phyloP scores from a whole-genome alignment of 2,797 vertebrate species.

The Heteromormyrus szaboi region DNA sequence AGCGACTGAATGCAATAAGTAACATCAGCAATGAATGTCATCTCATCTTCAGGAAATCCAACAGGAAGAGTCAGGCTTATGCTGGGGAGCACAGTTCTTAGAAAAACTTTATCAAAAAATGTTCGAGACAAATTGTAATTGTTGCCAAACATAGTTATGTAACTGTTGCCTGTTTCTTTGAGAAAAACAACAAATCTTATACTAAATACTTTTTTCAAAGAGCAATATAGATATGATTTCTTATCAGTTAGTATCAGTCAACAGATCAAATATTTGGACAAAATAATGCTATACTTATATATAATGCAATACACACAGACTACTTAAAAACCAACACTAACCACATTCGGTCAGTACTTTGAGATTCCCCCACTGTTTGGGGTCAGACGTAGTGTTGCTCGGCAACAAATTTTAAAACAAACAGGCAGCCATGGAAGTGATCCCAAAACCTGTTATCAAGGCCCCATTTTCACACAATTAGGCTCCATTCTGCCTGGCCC shows the following conservation, averaged over 20 bases:
- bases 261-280: neutral
- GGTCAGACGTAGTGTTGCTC: conserved; percentile 55
- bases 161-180: neutral
- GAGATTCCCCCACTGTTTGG: conserved; percentile 48
- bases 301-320: neutral
- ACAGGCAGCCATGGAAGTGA: conserved; percentile 57
- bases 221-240: neutral
- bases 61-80: neutral
- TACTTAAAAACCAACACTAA: neutral
- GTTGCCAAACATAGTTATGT: neutral
- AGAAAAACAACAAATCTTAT: neutral
- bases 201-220: neutral
- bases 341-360: neutral
- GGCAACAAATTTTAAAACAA: conserved; percentile 57
- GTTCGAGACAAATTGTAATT: neutral
- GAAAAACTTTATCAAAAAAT: neutral
- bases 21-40: neutral
- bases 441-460: conserved; percentile 79
- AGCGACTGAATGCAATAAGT: neutral
- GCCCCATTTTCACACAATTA: conserved; percentile 70
- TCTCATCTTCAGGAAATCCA: neutral
- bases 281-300: neutral
- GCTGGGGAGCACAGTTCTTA: neutral
- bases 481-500: conserved; percentile 65
- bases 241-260: neutral